phyloP scores from a whole-genome alignment of 2,113 vertebrate species.

The Corythoichthys intestinalis region DNA sequence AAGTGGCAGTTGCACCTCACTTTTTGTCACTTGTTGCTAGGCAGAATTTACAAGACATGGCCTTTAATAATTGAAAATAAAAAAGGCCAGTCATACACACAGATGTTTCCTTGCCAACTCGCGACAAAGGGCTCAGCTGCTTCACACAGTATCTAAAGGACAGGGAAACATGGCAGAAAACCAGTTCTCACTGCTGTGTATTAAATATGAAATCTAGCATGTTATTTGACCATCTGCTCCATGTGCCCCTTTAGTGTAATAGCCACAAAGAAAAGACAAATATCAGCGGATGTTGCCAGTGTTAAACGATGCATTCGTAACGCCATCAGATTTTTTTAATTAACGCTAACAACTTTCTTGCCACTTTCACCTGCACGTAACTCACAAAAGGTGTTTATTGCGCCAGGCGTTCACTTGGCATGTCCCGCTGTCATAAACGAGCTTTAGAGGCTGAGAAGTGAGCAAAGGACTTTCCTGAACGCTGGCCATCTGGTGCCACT shows the following conservation, averaged over 20 bases:
- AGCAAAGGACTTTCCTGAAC: slow-evolving; percentile 54
- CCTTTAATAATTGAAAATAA: not conserved
- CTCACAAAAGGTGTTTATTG: slow-evolving; percentile 30
- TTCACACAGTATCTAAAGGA: not conserved
- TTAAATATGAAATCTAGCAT: not conserved
- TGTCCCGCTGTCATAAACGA: slow-evolving; percentile 37
- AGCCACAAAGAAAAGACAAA: not conserved
- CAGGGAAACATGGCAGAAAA: not conserved
- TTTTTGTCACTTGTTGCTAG: not conserved
- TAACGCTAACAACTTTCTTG: not conserved
- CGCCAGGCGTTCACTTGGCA: slow-evolving; percentile 21
- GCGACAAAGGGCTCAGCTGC: not conserved
- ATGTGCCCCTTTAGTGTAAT: not conserved
- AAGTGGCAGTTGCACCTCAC: too few species aligned
- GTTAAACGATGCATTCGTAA: not conserved
- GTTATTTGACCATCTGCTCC: not conserved
- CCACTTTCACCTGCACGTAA: slow-evolving; percentile 17
- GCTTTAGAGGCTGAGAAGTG: slow-evolving; percentile 52
- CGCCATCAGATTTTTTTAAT: not conserved
- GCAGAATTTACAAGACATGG: not conserved
- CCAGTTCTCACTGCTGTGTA: not conserved
- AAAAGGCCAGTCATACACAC: not conserved
- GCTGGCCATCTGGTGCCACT: slow-evolving; percentile 68
- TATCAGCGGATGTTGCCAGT: not conserved
- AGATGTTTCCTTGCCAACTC: not conserved